These are phyloP conservation scores for Bombus waltoni DNA, from an alignment of 1,140 invertebrate species.

Conservation along the genomic window DNA sequence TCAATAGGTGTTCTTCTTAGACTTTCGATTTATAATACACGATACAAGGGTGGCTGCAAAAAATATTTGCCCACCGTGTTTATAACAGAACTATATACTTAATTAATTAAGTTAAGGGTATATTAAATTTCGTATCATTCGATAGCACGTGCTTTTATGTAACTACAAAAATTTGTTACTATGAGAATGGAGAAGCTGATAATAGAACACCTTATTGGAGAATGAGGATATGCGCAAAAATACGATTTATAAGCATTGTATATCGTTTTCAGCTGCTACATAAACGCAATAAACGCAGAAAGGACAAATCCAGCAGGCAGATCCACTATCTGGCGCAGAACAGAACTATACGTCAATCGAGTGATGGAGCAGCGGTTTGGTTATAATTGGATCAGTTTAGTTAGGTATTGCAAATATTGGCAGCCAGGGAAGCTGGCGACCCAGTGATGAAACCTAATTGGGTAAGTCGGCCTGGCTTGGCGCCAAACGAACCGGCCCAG, in stretches of 20 bases:
- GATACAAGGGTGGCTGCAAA: too few relatives aligned
- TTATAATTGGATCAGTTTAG: constrained; percentile 80
- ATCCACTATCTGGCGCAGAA: constrained; percentile 47
- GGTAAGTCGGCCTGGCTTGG: constrained; percentile 80
- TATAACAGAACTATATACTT: too few relatives aligned
- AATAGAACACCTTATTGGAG: too few relatives aligned
- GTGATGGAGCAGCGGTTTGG: constrained; percentile 70
- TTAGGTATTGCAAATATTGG: constrained; percentile 81
- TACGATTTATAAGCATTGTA: not conserved
- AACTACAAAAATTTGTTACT: too few relatives aligned
- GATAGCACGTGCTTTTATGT: too few relatives aligned
- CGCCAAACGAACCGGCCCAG: constrained; percentile 72
- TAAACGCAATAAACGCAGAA: not conserved
- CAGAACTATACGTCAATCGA: constrained; percentile 68
- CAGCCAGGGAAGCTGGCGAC: constrained; percentile 78
- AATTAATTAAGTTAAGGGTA: too few relatives aligned
- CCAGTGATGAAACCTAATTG: constrained; percentile 82
- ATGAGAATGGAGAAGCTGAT: too few relatives aligned
- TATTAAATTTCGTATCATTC: too few relatives aligned
- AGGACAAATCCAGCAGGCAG: constrained; percentile 6
- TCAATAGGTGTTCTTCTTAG: too few relatives aligned
- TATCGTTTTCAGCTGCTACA: not conserved
- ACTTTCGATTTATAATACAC: too few relatives aligned
- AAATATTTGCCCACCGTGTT: too few relatives aligned
- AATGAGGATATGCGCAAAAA: too few relatives aligned